phyloP scores from a whole-genome alignment of 2,113 vertebrate genomes.

The Lates calcarifer region DNA sequence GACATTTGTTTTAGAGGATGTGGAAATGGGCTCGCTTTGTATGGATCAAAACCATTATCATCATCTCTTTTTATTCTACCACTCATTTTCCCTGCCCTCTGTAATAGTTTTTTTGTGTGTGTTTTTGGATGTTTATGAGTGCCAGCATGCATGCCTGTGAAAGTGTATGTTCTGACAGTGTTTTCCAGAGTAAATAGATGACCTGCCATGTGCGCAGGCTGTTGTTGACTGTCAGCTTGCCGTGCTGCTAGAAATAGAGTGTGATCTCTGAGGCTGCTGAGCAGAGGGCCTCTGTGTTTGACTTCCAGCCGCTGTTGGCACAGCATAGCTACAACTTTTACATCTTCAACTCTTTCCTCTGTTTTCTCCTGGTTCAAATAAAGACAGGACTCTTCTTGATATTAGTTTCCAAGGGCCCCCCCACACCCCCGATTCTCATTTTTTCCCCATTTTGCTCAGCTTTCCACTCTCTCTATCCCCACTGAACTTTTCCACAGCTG shows the following conservation, averaged over 20 bases:
- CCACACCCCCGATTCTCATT: constrained; percentile 26
- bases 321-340: background rate
- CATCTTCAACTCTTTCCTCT: constrained; percentile 8
- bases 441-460: constrained; percentile 47
- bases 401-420: constrained; percentile 44
- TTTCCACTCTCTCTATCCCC: constrained; percentile 44
- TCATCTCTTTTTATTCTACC: background rate
- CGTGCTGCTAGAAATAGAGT: constrained; percentile 64
- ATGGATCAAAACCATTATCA: constrained; percentile 15
- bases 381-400: constrained; percentile 34
- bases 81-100: background rate
- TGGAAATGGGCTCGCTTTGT: background rate
- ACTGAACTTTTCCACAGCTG: constrained; percentile 77
- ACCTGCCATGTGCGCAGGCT: constrained; percentile 55
- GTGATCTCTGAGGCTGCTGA: constrained; percentile 47
- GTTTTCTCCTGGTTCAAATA: constrained; percentile 3
- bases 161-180: constrained; percentile 26
- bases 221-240: constrained; percentile 63
- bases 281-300: constrained; percentile 48
- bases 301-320: constrained; percentile 31
- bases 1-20: constrained; percentile 32
- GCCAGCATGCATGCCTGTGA: background rate
- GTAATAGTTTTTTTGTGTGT: constrained; percentile 1
- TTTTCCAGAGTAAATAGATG: constrained; percentile 58
- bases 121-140: background rate